Evolutionary conservation across 2,797 vertebrate species (phyloP).

Genomic region (Pteropus rufus): DNA sequence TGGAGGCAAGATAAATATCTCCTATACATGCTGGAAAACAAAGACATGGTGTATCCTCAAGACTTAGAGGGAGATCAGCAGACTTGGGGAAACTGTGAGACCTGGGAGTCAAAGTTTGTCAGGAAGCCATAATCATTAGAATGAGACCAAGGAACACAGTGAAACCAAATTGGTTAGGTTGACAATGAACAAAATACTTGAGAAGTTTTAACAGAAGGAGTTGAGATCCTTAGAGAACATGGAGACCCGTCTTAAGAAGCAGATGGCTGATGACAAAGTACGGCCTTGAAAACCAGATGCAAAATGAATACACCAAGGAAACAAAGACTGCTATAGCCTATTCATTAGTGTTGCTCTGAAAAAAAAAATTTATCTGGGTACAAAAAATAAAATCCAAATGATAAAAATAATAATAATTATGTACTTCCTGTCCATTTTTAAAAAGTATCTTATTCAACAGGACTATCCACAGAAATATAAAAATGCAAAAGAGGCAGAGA

Average conservation of each 20-base stretch:
- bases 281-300: slow-evolving; percentile 35
- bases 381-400: not conserved
- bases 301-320: not conserved
- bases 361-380: not conserved
- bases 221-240: slow-evolving; percentile 2
- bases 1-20: not conserved
- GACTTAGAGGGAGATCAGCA: not conserved
- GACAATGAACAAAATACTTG: not conserved
- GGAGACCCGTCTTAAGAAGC: not conserved
- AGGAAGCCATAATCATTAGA: not conserved
- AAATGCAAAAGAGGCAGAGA: not conserved
- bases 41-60: not conserved
- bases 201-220: slow-evolving; percentile 21
- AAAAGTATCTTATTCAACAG: not conserved
- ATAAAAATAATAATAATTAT: not conserved
- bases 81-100: not conserved
- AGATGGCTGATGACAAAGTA: slow-evolving; percentile 40
- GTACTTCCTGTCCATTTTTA: not conserved
- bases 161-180: not conserved
- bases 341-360: not conserved
- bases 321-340: not conserved
- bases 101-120: not conserved
- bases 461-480: not conserved
- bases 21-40: not conserved
- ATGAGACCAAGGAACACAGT: not conserved